phyloP scores from a whole-genome alignment of 2,797 vertebrate genomes.

The Oreochromis grahami region DNA sequence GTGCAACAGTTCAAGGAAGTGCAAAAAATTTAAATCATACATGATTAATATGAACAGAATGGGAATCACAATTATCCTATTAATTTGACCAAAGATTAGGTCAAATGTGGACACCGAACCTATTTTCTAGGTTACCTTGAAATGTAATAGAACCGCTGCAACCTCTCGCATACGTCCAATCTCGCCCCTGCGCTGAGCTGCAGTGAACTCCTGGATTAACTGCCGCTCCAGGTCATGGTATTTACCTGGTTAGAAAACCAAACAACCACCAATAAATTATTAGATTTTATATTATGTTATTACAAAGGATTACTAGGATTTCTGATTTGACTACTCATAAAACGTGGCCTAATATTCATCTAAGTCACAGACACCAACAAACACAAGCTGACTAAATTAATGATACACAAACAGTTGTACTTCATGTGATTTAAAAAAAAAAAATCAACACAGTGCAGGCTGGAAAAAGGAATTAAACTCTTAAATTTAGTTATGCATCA shows the following conservation, averaged over 20 bases:
- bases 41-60: background rate
- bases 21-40: background rate
- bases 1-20: background rate
- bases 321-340: background rate
- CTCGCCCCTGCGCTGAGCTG: conserved; percentile 91
- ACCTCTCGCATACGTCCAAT: conserved; percentile 98
- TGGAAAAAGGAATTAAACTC: background rate
- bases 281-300: background rate
- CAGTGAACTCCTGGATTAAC: conserved; percentile 97
- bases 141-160: conserved; percentile 96
- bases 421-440: background rate
- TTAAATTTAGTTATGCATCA: background rate
- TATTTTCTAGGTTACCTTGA: conserved; percentile 84
- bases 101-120: background rate
- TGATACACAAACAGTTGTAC: background rate
- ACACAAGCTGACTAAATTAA: background rate
- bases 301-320: background rate
- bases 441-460: background rate
- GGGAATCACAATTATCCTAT: background rate
- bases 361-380: background rate
- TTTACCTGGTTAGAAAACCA: conserved; percentile 81
- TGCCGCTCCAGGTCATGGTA: conserved; percentile 98
- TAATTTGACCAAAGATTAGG: background rate
- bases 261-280: background rate
- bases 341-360: background rate